Evolutionary conservation across 2,888 invertebrate genomes (phyloP).

Genomic region (Pristionchus japonicus): DNA sequence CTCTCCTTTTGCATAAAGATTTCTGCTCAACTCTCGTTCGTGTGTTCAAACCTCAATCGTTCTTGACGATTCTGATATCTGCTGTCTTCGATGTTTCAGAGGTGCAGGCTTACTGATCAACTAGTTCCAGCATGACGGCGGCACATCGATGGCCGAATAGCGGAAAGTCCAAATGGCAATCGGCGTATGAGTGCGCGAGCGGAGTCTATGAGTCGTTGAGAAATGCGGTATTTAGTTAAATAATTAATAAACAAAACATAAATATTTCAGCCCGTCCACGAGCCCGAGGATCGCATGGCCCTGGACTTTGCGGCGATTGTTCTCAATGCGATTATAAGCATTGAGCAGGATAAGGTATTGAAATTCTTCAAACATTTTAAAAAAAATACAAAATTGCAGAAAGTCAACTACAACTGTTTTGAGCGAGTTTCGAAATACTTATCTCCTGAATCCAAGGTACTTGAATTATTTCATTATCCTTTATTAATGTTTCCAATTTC

Average conservation of each 20-base stretch:
- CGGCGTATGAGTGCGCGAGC: not conserved
- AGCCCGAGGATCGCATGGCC: not conserved
- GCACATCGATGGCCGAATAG: not conserved
- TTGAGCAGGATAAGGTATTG: not conserved
- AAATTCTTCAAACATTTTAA: too few relatives aligned
- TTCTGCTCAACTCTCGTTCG: too few relatives aligned
- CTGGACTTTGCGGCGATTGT: not conserved
- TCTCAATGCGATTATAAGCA: not conserved
- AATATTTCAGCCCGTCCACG: not conserved
- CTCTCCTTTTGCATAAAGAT: too few relatives aligned
- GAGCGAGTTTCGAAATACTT: not conserved
- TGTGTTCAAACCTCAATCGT: too few relatives aligned
- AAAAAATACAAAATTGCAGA: not conserved
- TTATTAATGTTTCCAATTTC: too few relatives aligned
- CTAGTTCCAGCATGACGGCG: not conserved
- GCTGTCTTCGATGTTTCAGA: too few relatives aligned
- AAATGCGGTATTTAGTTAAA: not conserved
- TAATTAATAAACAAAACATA: too few relatives aligned
- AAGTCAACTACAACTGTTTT: not conserved
- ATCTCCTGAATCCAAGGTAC: not conserved
- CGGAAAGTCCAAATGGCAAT: not conserved
- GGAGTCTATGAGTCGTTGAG: not conserved
- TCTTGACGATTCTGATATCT: too few relatives aligned
- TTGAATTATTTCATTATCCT: not conserved
- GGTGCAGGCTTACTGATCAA: too few relatives aligned